These are phyloP conservation scores for Phengaris arion DNA, from an alignment of 2,888 invertebrate species.

Conservation along the genomic window DNA sequence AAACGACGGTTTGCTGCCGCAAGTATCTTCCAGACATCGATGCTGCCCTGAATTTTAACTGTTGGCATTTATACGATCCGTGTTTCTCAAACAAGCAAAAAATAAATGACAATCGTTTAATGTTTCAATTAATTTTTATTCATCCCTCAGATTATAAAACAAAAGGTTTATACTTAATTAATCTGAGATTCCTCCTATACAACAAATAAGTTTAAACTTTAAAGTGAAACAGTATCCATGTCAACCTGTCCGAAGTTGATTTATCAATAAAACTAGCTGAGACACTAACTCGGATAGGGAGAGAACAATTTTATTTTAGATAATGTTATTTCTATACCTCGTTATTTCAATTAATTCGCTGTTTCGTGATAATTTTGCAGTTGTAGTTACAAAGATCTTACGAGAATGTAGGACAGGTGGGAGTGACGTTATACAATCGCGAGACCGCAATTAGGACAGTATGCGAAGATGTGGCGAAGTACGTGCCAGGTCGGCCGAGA, in stretches of 20 bases:
- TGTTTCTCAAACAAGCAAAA: neutral
- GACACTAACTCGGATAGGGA: no score
- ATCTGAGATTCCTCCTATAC: no score
- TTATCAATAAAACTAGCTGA: neutral
- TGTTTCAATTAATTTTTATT: neutral
- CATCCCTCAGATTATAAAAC: neutral
- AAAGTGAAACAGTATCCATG: neutral
- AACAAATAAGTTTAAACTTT: neutral
- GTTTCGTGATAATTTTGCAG: neutral
- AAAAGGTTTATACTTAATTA: no score
- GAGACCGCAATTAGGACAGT: slow-evolving; percentile 24
- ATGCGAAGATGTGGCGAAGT: slow-evolving; percentile 20
- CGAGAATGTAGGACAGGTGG: slow-evolving; percentile 8
- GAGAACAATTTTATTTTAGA: no score
- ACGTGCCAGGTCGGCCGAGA: slow-evolving; percentile 23
- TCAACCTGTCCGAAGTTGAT: neutral
- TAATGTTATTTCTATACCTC: neutral
- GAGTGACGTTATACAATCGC: slow-evolving; percentile 15
- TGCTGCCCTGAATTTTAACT: slow-evolving; percentile 13
- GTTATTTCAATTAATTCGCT: neutral
- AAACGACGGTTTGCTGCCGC: slow-evolving; percentile 30
- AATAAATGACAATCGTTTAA: neutral
- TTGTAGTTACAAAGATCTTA: neutral
- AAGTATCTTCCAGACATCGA: slow-evolving; percentile 27
- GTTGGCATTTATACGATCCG: neutral